Evolutionary conservation across 1,140 invertebrate genomes (phyloP).

Genomic region (Vanessa tameamea): DNA sequence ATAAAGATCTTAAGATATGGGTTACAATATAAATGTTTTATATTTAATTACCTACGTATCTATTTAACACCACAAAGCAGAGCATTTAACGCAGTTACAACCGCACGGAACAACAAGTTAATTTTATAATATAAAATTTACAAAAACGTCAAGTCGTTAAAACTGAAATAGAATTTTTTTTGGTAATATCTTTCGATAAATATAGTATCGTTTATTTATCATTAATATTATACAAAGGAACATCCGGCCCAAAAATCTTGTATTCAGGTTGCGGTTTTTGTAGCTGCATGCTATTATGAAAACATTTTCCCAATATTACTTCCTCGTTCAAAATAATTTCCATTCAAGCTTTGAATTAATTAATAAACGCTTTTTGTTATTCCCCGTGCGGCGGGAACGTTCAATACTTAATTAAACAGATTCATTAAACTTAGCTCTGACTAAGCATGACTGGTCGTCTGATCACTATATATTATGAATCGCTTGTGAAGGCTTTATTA

Average conservation of each 20-base stretch:
- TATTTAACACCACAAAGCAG: too few relatives aligned
- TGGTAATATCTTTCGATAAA: too few relatives aligned
- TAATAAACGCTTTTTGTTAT: conserved; percentile 13
- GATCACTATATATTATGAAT: conserved; percentile 9
- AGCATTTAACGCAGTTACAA: too few relatives aligned
- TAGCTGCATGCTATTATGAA: conserved; percentile 8
- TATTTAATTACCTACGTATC: too few relatives aligned
- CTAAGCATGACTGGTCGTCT: conserved; percentile 7
- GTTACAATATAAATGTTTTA: too few relatives aligned
- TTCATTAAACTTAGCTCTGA: conserved; percentile 23
- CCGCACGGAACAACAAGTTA: too few relatives aligned
- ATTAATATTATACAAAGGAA: background rate
- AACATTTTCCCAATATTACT: conserved; percentile 20
- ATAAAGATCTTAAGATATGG: too few relatives aligned
- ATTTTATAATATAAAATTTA: too few relatives aligned
- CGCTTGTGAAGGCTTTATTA: background rate
- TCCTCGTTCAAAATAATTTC: conserved; percentile 21
- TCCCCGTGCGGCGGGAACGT: conserved; percentile 5
- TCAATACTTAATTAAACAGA: conserved; percentile 31
- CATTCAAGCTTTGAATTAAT: conserved; percentile 24
- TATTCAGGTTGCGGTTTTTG: background rate
- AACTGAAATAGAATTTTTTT: too few relatives aligned
- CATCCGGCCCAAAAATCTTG: background rate
- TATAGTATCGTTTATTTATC: background rate
- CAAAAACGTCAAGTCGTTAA: too few relatives aligned